Base-by-base conservation (phyloP, 2,888 invertebrate genomes). In the Hemaris fuciformis region DNA sequence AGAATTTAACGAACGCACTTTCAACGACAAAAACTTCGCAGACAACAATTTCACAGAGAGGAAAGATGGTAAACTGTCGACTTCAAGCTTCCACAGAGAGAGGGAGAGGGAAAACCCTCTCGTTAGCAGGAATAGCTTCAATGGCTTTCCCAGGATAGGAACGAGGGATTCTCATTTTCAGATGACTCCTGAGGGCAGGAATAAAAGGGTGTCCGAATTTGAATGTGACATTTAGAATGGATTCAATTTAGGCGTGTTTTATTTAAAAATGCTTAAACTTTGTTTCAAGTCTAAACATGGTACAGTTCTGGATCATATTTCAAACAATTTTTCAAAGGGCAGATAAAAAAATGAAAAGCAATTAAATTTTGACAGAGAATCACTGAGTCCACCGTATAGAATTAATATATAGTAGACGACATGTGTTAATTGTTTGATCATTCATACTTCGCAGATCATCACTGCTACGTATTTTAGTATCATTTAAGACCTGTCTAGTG, bases 181-280 rank as follows among this genome's bases (percentile, higher is more conserved):
- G 71, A 79, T 89, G 78, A 82, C 87, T 42, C 87, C 91, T 13
- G 93, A 92, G 56, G 91, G 92, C n/a, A 82, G 91, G 34, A 93
- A 88, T 74, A 93, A 93, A 65, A 90, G 94, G 74, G 94, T 94
- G 63, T 89, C 94, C 3, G 94, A 95, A 79, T 94, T 95, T 73
- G 94, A 95, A 79, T 94, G 94, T 79, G 94, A 94, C 83, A 94
- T 94, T 69, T 85, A 53, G 71, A 57, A 38, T 23, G 22, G 23
- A 15, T 15, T 46, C 7, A 23, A 20, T 59, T 45, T n/a, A n/a
- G 25, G 59, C 22, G 34, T 31, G 27, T 43, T 20, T 48, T 31
- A 3, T 18, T 43, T 20, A 43, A 6, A 20, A 7, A 23, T 25
- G 23, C 2, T 25, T 6, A 13, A 22, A 22, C 10, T 13, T 4